Base-by-base conservation (phyloP, 2,797 vertebrate species). In the Phrynocephalus forsythii region DNA sequence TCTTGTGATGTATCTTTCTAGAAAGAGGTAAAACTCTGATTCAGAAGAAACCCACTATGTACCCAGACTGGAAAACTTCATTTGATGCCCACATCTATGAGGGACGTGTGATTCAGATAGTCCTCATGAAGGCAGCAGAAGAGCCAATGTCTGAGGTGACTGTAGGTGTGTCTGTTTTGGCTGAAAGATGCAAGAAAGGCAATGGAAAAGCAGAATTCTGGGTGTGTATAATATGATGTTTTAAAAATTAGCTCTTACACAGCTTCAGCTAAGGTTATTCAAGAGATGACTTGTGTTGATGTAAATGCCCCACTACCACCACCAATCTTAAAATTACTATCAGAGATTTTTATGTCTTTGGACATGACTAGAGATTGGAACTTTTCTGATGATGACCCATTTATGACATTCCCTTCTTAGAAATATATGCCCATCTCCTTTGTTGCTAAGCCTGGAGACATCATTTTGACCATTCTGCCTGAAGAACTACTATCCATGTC, bases 31-130 rank as follows among this genome's bases (percentile, higher is more conserved):
- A 98, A 94, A 99, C 99, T 0, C 94, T 99, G 90, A 94, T 99
- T 80, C 99, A 99, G 96, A 98, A 94, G 96, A 99, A 99, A 87
- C 98, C 99, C 13, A 99, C 99, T 84, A 98, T 99, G 98, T 99
- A 98, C 86, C 98, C 98, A 0, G 96, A 97, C 9, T 99, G 99
- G 99, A 98, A 98, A 91, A 96, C 98, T 0, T 90, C 94, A 0
- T 99, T 99, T 78, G 99, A 99, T 0, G 98, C 99, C 87, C 99
- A 99, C 94, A 98, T 99, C 92, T 97, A 98, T 0, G 99, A 99
- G 94, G 99, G 99, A 0, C 97, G 99, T 0, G 98, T 99, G 82
- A 95, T 99, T 87, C 98, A 99, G 95, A 97, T 99, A 6, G 95
- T 99, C 80, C 97, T 99, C 85, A 98, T 99, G 99, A 97, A 97